Evolutionary conservation across 1,140 invertebrate species (phyloP).

Genomic region (Rhyacophila brunnea): DNA sequence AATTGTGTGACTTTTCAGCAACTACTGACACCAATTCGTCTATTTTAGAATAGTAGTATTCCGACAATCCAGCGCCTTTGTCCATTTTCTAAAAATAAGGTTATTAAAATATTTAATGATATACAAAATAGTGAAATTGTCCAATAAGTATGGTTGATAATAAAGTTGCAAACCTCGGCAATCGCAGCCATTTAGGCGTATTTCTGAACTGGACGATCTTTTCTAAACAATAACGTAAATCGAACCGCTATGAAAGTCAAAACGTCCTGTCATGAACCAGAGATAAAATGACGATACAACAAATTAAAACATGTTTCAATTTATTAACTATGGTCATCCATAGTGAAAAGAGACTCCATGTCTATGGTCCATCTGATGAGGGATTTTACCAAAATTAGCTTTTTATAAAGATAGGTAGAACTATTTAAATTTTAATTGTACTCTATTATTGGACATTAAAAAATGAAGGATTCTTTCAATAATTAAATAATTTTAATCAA

Average conservation of each 20-base stretch:
- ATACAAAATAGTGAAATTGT: neutral
- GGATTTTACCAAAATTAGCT: too few species aligned
- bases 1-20: conserved; percentile 96
- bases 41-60: conserved; percentile 96
- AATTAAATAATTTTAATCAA: too few species aligned
- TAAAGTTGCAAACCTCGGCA: neutral
- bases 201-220: neutral
- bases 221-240: neutral
- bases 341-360: too few species aligned
- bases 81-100: conserved; percentile 58
- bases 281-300: conserved; percentile 4
- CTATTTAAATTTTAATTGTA: too few species aligned
- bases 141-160: neutral
- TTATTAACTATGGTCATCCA: too few species aligned
- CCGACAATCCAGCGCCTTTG: conserved; percentile 85
- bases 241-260: neutral
- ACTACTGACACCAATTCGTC: conserved; percentile 95
- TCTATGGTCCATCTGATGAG: too few species aligned
- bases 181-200: conserved; percentile 16
- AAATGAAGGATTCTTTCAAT: too few species aligned
- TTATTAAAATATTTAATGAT: neutral
- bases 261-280: conserved; percentile 14
- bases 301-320: too few species aligned
- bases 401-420: too few species aligned
- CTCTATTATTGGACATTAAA: too few species aligned